These are phyloP conservation scores for Nesometra sesokonis DNA, from an alignment of 35 echinoderm and acorn worm species.

Conservation along the genomic window DNA sequence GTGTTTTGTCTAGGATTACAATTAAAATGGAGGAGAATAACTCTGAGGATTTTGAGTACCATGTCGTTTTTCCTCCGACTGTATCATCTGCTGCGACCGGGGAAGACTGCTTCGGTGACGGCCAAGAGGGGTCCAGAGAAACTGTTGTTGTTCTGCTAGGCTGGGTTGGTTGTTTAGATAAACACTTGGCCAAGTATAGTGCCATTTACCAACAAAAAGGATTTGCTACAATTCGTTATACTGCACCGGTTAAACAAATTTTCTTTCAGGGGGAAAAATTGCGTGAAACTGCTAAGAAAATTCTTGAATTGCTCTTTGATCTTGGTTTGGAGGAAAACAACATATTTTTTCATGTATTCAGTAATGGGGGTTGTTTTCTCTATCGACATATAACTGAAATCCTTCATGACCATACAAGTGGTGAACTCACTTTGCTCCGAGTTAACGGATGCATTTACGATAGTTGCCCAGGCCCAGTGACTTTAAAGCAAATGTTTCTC, in stretches of 20 bases:
- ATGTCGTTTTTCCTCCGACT: constrained; percentile 86
- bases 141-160: constrained; percentile 74
- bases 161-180: constrained; percentile 79
- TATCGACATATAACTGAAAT: constrained; percentile 61
- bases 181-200: constrained; percentile 77
- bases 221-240: constrained; percentile 79
- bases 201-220: constrained; percentile 87
- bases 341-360: constrained; percentile 87
- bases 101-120: neutral
- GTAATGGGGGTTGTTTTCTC: constrained; percentile 66
- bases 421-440: constrained; percentile 24
- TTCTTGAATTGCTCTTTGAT: constrained; percentile 76
- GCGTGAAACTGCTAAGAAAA: constrained; percentile 31
- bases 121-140: constrained; percentile 19
- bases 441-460: constrained; percentile 63
- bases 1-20: neutral
- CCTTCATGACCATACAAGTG: constrained; percentile 23
- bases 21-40: constrained; percentile 2
- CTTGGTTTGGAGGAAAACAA: constrained; percentile 74
- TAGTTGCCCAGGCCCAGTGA: constrained; percentile 40
- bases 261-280: constrained; percentile 18
- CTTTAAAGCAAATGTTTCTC: neutral
- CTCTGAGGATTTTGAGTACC: constrained; percentile 71
- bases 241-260: constrained; percentile 18
- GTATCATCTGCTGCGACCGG: constrained; percentile 13